Conservation (phyloP, 1,140 invertebrate species). For the Euglossa dilemma region DNA sequence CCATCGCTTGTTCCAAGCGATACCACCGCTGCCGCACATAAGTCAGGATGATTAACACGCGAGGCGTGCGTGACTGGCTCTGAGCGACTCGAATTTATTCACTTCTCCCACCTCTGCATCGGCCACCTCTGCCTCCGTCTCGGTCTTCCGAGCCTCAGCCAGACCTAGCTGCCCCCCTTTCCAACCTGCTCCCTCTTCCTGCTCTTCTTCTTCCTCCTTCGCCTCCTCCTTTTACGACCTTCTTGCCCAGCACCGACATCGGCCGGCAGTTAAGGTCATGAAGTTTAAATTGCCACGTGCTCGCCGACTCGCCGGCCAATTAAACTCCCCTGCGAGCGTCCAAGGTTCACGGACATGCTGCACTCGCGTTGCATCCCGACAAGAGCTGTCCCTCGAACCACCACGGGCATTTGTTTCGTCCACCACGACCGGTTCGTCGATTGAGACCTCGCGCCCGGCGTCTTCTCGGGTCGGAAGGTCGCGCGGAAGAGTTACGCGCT, state of each 20-base stretch:
- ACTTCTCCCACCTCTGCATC: slow-evolving; percentile 61
- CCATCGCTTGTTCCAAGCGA: slow-evolving; percentile 70
- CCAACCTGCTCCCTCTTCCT: neutral
- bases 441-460: neutral
- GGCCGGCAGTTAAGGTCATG: slow-evolving; percentile 55
- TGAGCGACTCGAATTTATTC: slow-evolving; percentile 75
- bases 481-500: neutral
- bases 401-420: slow-evolving; percentile 22
- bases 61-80: slow-evolving; percentile 75
- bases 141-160: neutral
- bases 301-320: slow-evolving; percentile 45
- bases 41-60: slow-evolving; percentile 78
- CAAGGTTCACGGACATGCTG: slow-evolving; percentile 38
- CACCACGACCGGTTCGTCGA: neutral
- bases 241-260: slow-evolving; percentile 1
- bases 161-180: neutral
- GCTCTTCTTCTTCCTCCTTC: slow-evolving; percentile 1
- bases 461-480: neutral
- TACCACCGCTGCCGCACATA: slow-evolving; percentile 69
- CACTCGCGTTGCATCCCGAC: slow-evolving; percentile 3
- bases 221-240: neutral
- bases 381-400: neutral
- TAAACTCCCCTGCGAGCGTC: slow-evolving; percentile 33
- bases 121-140: neutral
- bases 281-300: slow-evolving; percentile 68